Evolutionary conservation across 2,888 invertebrate species (phyloP), one percentile per base, ranked within the genome.

Genomic region (Ophion slaviceki): DNA sequence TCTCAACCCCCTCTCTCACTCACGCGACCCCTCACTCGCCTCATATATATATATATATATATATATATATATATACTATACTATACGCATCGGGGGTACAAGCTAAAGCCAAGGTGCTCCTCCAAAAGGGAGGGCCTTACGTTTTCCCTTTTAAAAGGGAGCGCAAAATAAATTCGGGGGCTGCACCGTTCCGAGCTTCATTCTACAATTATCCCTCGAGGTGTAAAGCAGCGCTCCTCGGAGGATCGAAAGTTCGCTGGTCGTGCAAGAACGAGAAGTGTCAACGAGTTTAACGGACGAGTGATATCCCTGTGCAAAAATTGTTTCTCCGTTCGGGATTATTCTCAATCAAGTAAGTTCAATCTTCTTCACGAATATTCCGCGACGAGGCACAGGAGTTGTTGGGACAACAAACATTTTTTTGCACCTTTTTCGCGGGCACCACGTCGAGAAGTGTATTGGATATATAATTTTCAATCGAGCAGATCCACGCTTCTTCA

Each of bases 181-280:
- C 36, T 61, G 36, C n/a, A 14, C 24, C 20, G 24, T 61, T 57
- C 20, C 57, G 28, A 17, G 53, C 62, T 10, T 84, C 80, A 84
- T 57, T 84, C 70, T 53, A 32, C 47, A 66, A 62, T 70, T 14
- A 45, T 75, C 45, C 24, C 70, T 80, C 75, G 24, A 28, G 53
- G 83, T 64, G 83, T 45, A 11, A 74, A 62, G 79, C 70, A 47
- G 53, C 17, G 14, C 7, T 40, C 40, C 40, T 40, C 24, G 8
- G 28, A 32, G 36, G 32, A 53, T 17, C 32, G 36, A 24, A 64
- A 70, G 61, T 71, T 28, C 14, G 77, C n/a, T 53, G 53, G 67
- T 68, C 57, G 67, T 36, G 57, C 17, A 20, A 47, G 57, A 67
- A 40, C 40, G 57, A 24, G 11, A 79, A 79, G 62, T 80, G 62